These are phyloP conservation scores for Adrianichthys oophorus DNA, from an alignment of 2,797 vertebrate species.

Conservation along the genomic window DNA sequence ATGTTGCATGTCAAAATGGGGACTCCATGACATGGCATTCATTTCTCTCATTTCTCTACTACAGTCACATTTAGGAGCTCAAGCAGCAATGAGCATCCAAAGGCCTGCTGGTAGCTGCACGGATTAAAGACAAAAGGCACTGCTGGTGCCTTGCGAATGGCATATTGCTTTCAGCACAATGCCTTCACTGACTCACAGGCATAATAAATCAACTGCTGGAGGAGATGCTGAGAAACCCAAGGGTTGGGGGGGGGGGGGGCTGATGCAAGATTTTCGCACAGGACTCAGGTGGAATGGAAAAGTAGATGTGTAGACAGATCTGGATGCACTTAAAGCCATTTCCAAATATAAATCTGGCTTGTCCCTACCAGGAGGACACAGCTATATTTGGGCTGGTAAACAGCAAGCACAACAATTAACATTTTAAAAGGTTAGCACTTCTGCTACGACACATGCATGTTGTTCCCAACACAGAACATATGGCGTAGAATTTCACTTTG, in stretches of 20 bases:
- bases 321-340: constrained; percentile 33
- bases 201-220: constrained; percentile 58
- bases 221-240: constrained; percentile 18
- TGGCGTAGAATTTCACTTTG: constrained; percentile 15
- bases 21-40: constrained; percentile 44
- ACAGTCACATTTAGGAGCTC: constrained; percentile 70
- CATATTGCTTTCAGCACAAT: constrained; percentile 38
- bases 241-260: neutral
- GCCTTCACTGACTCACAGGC: constrained; percentile 44
- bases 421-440: constrained; percentile 63
- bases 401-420: constrained; percentile 53
- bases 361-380: constrained; percentile 11
- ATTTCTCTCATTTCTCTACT: constrained; percentile 50
- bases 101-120: constrained; percentile 61
- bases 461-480: constrained; percentile 19
- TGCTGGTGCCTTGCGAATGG: constrained; percentile 52
- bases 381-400: constrained; percentile 50
- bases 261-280: constrained; percentile 15
- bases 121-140: constrained; percentile 47
- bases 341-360: constrained; percentile 37
- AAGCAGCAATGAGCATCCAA: constrained; percentile 59
- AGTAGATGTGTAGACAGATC: constrained; percentile 17
- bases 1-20: constrained; percentile 65
- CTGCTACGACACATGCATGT: constrained; percentile 33
- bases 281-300: constrained; percentile 13